phyloP scores from a whole-genome alignment of 2,113 vertebrate species.

The Orcinus orca region DNA sequence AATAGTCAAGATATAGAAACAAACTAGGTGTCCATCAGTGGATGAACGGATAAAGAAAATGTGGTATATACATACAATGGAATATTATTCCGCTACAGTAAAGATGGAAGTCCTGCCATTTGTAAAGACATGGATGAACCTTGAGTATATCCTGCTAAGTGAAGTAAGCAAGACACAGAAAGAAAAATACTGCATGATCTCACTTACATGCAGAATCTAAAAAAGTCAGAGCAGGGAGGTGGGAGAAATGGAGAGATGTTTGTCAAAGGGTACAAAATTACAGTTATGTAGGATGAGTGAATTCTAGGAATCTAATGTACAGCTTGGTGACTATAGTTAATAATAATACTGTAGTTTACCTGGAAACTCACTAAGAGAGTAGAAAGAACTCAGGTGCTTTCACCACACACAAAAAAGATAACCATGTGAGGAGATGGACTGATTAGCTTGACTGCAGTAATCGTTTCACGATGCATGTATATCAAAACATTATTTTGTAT shows the following conservation, averaged over 20 bases:
- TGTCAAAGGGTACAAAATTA: background rate
- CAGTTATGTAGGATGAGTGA: background rate
- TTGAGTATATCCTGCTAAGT: no score
- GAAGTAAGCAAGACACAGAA: no score
- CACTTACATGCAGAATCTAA: no score
- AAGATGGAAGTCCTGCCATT: no score
- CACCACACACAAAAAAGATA: background rate
- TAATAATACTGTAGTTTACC: no score
- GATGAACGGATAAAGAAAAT: no score
- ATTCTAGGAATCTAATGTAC: background rate
- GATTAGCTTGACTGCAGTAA: background rate
- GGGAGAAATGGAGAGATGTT: background rate
- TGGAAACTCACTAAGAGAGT: background rate
- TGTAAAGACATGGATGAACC: no score
- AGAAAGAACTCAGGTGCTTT: background rate
- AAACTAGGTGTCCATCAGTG: no score
- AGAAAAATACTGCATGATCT: no score
- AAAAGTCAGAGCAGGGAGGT: background rate
- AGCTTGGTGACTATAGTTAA: background rate
- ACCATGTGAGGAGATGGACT: background rate
- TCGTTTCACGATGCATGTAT: background rate
- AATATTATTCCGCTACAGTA: no score
- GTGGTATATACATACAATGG: no score
- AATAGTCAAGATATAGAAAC: no score
- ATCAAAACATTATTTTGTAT: background rate